phyloP scores from a whole-genome alignment of 2,888 invertebrate genomes.

The Pycnomerus fuliginosus region DNA sequence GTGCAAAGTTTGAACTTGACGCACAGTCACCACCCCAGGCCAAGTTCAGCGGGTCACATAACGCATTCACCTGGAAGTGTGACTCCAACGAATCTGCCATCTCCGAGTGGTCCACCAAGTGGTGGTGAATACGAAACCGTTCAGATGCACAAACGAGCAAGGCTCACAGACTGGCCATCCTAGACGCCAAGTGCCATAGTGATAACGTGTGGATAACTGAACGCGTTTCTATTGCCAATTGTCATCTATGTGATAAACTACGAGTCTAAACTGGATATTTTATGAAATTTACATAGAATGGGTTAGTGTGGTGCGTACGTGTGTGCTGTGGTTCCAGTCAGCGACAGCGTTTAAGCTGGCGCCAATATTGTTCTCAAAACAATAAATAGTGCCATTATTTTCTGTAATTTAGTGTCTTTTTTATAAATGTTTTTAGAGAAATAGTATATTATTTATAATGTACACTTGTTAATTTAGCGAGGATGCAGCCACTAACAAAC shows the following conservation, averaged over 20 bases:
- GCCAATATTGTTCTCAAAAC: slow-evolving; percentile 40
- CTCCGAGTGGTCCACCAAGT: slow-evolving; percentile 58
- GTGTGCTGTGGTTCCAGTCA: slow-evolving; percentile 44
- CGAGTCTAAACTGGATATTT: slow-evolving; percentile 46
- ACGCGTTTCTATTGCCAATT: slow-evolving; percentile 52
- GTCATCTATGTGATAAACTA: slow-evolving; percentile 55
- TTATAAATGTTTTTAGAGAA: slow-evolving; percentile 55
- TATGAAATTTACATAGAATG: slow-evolving; percentile 42
- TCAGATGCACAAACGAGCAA: slow-evolving; percentile 76
- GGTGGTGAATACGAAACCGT: slow-evolving; percentile 65
- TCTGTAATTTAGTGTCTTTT: slow-evolving; percentile 54
- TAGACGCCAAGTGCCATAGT: slow-evolving; percentile 61
- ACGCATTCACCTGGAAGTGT: slow-evolving; percentile 70
- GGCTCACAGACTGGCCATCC: slow-evolving; percentile 90
- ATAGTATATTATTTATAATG: slow-evolving; percentile 53
- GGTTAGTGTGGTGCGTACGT: slow-evolving; percentile 45
- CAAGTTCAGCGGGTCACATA: slow-evolving; percentile 61
- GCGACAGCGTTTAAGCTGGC: slow-evolving; percentile 31
- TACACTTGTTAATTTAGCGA: slow-evolving; percentile 53
- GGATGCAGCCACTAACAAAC: slow-evolving; percentile 51
- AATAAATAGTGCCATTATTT: slow-evolving; percentile 54
- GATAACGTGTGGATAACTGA: slow-evolving; percentile 48
- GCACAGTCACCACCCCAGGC: slow-evolving; percentile 56
- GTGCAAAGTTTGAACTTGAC: slow-evolving; percentile 59
- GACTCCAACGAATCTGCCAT: slow-evolving; percentile 81